Base-by-base conservation (phyloP, 2,888 invertebrate genomes). In the Volucella inflata region DNA sequence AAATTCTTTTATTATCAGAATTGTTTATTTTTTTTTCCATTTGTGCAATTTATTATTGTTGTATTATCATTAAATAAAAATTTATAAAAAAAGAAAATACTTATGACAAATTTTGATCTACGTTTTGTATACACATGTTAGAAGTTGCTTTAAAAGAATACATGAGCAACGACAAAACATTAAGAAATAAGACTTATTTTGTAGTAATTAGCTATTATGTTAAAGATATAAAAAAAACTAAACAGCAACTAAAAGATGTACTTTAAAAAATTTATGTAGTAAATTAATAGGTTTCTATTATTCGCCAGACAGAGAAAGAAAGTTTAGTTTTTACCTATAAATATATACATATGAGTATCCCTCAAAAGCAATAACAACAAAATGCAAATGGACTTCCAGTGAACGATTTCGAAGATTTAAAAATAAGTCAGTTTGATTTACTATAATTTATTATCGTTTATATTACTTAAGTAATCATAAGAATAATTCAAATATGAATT, bases 361-460 rank as follows among this genome's bases (percentile, higher is more conserved):
- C 57, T 59, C 60, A 59, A 42, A 59, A 51, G 16, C 21, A 21
- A 64, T 55, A 82, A 87, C 89, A 89, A 89, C 89, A 88, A 88
- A 88, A 89, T 88, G 87, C 89, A 88, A 89, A 90, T 87, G 90
- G 90, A 91, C 91, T 90, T 90, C 90, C 90, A 90, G 91, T 90
- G 91, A 90, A 87, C 51, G 48, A 46, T 81, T 64, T 55, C 67
- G 64, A 67, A 36, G 11, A 53, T 8, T 62, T 68, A 38, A n/a
- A 96, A 40, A 70, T n/a, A 65, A 84, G 79, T 79, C 84, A 84
- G 76, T 75, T 84, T 79, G 70, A 40, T 21, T 71, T 77, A n/a
- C n/a, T n/a, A n/a, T n/a, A 68, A 78, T 38, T 78, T 84, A 53
- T 60, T 76, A 55, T 42, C 53, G 53, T 68, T 46, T 44, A 17